phyloP scores from a whole-genome alignment of 2,888 invertebrate genomes.

The Cacoxenus indagator region DNA sequence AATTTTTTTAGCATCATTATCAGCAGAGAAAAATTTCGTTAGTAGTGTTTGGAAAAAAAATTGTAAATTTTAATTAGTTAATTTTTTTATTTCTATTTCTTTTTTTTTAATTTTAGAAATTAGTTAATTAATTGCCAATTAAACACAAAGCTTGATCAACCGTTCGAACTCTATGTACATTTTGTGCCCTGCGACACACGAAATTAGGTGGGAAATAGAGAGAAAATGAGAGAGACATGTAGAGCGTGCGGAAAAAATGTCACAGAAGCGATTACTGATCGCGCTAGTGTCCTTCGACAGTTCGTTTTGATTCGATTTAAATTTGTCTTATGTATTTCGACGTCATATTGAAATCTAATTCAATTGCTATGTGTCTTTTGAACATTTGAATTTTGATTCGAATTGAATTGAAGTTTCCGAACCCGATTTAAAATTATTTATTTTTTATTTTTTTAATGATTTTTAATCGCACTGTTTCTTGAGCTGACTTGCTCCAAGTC shows the following conservation, averaged over 20 bases:
- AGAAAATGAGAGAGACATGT: background rate
- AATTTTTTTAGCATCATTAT: constrained; percentile 14
- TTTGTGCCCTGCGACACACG: background rate
- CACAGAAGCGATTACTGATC: too few species aligned
- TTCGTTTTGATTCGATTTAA: background rate
- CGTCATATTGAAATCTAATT: too few species aligned
- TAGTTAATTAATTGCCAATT: constrained; percentile 8
- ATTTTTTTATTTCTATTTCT: background rate
- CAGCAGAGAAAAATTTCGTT: constrained; percentile 10
- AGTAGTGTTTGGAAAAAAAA: constrained; percentile 15
- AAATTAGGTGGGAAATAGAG: background rate
- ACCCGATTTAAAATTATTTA: too few species aligned
- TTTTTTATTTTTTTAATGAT: too few species aligned
- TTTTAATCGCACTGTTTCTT: too few species aligned
- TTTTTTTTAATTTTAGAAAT: constrained; percentile 6
- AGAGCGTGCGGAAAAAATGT: background rate
- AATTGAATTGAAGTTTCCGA: too few species aligned
- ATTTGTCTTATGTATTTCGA: too few species aligned
- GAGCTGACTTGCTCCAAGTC: too few species aligned
- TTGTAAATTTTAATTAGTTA: constrained; percentile 1
- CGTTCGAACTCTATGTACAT: background rate
- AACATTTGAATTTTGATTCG: too few species aligned
- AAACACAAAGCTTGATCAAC: constrained; percentile 13
- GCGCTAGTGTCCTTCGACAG: too few species aligned
- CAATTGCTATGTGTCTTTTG: too few species aligned